Evolutionary conservation across 2,888 invertebrate genomes (phyloP), one percentile per base, ranked within the genome.

Genomic region (Pseudococcus viburni): DNA sequence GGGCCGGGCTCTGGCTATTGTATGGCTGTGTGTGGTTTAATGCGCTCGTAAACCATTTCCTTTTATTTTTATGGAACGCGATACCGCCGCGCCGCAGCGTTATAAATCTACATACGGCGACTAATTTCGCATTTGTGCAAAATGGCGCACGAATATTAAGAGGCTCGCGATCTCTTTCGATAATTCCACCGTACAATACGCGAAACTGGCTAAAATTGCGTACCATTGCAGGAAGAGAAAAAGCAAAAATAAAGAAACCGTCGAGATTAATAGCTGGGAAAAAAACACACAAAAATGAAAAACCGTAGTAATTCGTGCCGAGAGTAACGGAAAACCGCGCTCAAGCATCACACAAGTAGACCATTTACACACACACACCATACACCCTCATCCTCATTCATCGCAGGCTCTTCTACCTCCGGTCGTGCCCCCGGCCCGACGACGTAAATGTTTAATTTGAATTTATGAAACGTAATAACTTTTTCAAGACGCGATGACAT

Each of bases 381-480:
- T 4, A 12, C 4, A 51, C 12, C 51, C 51, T 12, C 51, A 51
- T 15, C 42, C 42, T 42, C 42, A 42, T 42, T 42, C 51, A 51
- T 15, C 51, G 51, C 51, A 51, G 26, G 26, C 26, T 33, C 15
- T 15, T 51, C 51, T 33, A 51, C 42, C 42, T 42, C 42, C 42
- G 42, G 42, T 9, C 42, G 42, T 42, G 42, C 42, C 7, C n/a
- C n/a, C 17, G 8, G 17, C 17, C n/a, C 68, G 26, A 12, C 22
- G 9, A 68, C 22, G 68, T 68, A 73, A 73, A 73, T 33, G 33
- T 33, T 46, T 83, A 83, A 83, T 83, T 83, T 83, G 22, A 83
- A 83, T 83, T 83, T 83, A 83, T 83, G 80, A 46, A 83, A 46
- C 80, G 15, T 46, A 83, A 83, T 83, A 83, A 83, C 80, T 83